These are phyloP conservation scores for Paragorgia papillata DNA, from an alignment of 92 coral and sea anemone genomes.

Conservation along the genomic window DNA sequence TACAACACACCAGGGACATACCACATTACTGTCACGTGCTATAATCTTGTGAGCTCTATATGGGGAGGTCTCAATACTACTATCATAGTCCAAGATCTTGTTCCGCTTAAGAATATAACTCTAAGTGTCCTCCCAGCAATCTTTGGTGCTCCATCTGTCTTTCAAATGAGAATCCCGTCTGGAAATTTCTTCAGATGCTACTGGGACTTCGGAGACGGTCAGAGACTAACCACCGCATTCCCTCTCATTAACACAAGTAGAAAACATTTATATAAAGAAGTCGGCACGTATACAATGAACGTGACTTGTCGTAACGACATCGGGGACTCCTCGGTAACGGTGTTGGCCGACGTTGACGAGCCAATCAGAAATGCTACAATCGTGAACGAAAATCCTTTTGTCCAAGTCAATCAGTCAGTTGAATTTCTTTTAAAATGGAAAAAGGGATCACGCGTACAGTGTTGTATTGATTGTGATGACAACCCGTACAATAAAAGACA, in stretches of 20 bases:
- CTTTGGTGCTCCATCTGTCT: conserved; percentile 58
- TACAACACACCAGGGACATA: conserved; percentile 71
- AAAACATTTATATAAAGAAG: conserved; percentile 57
- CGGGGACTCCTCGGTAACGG: conserved; percentile 52
- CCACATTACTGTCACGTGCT: conserved; percentile 72
- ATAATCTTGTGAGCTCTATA: conserved; percentile 77
- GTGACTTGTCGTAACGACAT: conserved; percentile 74
- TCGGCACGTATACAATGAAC: conserved; percentile 63
- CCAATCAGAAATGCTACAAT: conserved; percentile 66
- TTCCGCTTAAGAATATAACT: conserved; percentile 61
- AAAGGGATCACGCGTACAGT: conserved; percentile 74
- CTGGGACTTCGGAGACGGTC: conserved; percentile 78
- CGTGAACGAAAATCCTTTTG: conserved; percentile 54
- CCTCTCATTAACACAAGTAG: conserved; percentile 54
- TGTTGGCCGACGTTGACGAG: conserved; percentile 67
- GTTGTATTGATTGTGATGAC: conserved; percentile 63
- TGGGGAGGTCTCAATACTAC: conserved; percentile 67
- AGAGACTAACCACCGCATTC: conserved; percentile 60
- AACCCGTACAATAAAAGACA: conserved; percentile 40
- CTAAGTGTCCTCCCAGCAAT: conserved; percentile 58
- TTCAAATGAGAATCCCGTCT: conserved; percentile 55
- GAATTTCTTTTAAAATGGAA: conserved; percentile 59
- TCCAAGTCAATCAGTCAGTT: conserved; percentile 64
- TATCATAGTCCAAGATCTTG: conserved; percentile 65
- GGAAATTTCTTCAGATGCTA: conserved; percentile 75